Conservation (phyloP, 2,797 vertebrate species). For the Helicolenus hilgendorfi region DNA sequence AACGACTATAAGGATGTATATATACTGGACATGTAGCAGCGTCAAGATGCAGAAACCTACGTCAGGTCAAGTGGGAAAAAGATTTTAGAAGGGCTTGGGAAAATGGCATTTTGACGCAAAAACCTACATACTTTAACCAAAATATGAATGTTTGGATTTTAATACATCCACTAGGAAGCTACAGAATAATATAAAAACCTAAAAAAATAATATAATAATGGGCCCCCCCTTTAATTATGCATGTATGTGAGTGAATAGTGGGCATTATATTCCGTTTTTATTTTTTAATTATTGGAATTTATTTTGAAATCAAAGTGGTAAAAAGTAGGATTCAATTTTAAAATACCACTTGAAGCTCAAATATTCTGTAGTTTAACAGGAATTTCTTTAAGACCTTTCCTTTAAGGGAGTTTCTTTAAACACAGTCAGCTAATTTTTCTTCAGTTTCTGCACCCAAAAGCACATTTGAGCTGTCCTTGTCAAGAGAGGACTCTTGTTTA, state of each 20-base stretch:
- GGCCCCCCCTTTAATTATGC: no score
- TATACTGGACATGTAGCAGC: no score
- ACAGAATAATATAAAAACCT: no score
- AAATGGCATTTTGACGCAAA: no score
- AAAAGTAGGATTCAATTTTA: background rate
- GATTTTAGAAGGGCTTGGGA: no score
- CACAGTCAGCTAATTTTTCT: background rate
- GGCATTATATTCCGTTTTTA: background rate
- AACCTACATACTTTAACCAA: no score
- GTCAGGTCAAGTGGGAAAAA: no score
- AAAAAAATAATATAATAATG: no score
- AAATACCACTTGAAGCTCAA: background rate
- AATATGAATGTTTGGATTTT: no score
- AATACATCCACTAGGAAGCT: no score
- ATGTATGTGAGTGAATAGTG: background rate
- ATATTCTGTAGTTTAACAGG: background rate
- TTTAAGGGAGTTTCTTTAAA: background rate
- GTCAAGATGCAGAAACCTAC: no score
- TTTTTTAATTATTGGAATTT: background rate
- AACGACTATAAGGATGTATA: no score
- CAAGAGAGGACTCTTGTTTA: background rate
- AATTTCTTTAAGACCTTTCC: background rate
- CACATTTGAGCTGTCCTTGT: background rate
- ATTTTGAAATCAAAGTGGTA: background rate
- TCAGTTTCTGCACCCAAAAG: background rate